Evolutionary conservation across 2,888 invertebrate species (phyloP).

Genomic region (Epirrhoe tristata): DNA sequence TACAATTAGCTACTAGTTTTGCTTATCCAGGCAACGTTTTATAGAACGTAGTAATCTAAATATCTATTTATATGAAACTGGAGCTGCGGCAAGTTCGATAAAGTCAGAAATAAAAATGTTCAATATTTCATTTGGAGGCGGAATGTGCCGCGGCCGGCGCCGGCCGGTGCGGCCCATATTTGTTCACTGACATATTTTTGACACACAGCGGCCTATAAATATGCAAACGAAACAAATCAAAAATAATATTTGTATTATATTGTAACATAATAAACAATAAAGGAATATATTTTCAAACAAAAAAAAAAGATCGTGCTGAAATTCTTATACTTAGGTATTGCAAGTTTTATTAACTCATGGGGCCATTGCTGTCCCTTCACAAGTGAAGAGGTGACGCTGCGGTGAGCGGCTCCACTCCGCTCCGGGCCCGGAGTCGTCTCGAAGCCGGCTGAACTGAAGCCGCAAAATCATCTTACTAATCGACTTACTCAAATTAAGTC

Average conservation of each 20-base stretch:
- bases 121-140: neutral
- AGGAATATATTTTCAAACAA: no score
- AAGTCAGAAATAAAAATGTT: neutral
- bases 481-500: neutral
- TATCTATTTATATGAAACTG: neutral
- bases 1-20: constrained; percentile 56
- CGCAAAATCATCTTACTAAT: neutral
- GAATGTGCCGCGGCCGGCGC: neutral
- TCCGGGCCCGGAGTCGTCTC: neutral
- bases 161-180: neutral
- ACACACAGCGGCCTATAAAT: neutral
- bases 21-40: constrained; percentile 25
- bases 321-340: no score
- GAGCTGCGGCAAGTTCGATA: neutral
- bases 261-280: neutral
- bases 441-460: neutral
- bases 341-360: neutral
- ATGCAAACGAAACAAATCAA: neutral
- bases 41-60: constrained; percentile 13
- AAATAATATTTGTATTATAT: neutral
- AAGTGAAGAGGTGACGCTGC: neutral
- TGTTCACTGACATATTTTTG: neutral
- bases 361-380: neutral
- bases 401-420: neutral
- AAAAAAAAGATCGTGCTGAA: neutral